Evolutionary conservation across 1,140 invertebrate genomes (phyloP).

Genomic region (Dermatophagoides farinae): DNA sequence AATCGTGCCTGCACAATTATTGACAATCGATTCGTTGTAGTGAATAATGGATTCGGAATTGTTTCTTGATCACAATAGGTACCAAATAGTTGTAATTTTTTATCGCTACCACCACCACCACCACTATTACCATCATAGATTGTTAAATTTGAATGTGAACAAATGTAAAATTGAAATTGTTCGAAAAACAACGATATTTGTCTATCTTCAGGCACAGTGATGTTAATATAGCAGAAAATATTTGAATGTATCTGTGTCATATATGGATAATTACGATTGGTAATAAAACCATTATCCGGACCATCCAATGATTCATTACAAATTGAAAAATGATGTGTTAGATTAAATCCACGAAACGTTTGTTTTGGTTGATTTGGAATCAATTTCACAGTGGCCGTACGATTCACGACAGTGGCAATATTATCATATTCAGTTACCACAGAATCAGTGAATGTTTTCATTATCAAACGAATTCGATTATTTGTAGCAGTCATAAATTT

Average conservation of each 20-base stretch:
- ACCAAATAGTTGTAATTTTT: no score
- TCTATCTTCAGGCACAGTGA: neutral
- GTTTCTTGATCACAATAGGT: neutral
- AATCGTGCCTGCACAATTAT: neutral
- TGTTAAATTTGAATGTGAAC: neutral
- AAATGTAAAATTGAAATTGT: neutral
- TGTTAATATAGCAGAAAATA: neutral
- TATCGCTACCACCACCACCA: neutral
- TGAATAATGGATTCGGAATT: neutral
- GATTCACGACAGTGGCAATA: neutral
- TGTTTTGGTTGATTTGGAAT: neutral
- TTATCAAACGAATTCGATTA: neutral
- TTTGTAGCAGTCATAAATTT: neutral
- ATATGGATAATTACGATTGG: neutral
- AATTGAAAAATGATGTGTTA: neutral
- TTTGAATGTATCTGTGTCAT: neutral
- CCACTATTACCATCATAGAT: neutral
- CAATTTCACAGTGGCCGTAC: neutral
- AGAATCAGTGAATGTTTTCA: neutral
- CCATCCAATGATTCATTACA: slow-evolving; percentile 5
- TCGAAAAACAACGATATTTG: neutral
- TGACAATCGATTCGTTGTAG: neutral
- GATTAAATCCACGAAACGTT: neutral
- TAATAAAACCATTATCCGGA: neutral
- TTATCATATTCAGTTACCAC: neutral